phyloP scores from a whole-genome alignment of 2,888 invertebrate species.

The Neoaliturus tenellus region DNA sequence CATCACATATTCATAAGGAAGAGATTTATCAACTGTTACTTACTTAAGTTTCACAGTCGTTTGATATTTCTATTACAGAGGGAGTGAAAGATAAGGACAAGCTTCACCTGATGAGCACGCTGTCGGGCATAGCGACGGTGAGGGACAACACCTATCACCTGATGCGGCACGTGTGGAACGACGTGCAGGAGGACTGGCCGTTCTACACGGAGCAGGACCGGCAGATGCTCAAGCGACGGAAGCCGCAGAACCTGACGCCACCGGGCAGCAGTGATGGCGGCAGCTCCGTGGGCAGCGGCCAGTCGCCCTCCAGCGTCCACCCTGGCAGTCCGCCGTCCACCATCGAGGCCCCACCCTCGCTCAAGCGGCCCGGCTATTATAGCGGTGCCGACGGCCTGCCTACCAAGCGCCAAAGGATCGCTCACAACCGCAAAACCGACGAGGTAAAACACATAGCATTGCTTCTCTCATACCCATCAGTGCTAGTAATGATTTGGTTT shows the following conservation, averaged over 20 bases:
- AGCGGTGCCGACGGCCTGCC: slow-evolving; percentile 77
- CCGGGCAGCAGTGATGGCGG: slow-evolving; percentile 90
- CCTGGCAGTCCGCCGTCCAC: slow-evolving; percentile 81
- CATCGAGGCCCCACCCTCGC: slow-evolving; percentile 71
- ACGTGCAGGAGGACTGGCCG: slow-evolving; percentile 96
- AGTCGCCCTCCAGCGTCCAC: slow-evolving; percentile 83
- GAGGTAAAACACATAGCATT: too few relatives aligned
- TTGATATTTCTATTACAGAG: slow-evolving; percentile 77
- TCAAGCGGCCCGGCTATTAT: slow-evolving; percentile 79
- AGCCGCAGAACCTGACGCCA: slow-evolving; percentile 94
- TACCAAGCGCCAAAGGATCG: slow-evolving; percentile 90
- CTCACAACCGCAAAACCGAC: slow-evolving; percentile 82
- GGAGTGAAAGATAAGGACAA: slow-evolving; percentile 91
- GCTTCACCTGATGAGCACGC: slow-evolving; percentile 83
- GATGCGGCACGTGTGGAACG: slow-evolving; percentile 92
- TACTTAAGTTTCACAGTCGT: too few relatives aligned
- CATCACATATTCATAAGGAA: too few relatives aligned
- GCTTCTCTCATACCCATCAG: too few relatives aligned
- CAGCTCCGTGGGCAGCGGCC: slow-evolving; percentile 83
- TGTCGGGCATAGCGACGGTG: slow-evolving; percentile 79
- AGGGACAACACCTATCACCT: slow-evolving; percentile 94
- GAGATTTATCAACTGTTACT: too few relatives aligned
- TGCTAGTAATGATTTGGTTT: too few relatives aligned
- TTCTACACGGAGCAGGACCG: slow-evolving; percentile 94
- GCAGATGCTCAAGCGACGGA: slow-evolving; percentile 91